A percentile compares a stretch with the other conserved stretches of the same genome.
These are phyloP conservation scores for Drosophila willistoni DNA, from an alignment of 1,140 invertebrate genomes.

Conservation along the genomic window DNA sequence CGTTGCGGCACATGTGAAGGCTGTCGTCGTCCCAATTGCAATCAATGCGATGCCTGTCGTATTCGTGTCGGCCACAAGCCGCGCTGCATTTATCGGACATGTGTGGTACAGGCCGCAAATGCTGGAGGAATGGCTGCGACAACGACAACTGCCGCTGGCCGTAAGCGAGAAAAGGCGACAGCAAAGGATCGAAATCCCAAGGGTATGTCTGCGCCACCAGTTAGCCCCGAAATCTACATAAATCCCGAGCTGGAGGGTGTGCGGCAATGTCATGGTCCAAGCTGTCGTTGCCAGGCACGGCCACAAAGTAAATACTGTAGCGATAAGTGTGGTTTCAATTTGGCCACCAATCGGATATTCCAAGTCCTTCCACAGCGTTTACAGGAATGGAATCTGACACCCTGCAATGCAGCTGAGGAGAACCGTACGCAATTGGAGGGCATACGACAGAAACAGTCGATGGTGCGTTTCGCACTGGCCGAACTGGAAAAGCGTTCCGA, in stretches of 20 bases:
- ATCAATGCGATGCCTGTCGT: conserved; percentile 89
- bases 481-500: conserved; percentile 90
- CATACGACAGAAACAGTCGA: conserved; percentile 91
- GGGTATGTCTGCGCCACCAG: conserved; percentile 83
- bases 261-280: conserved; percentile 95
- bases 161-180: conserved; percentile 65
- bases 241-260: conserved; percentile 83
- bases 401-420: conserved; percentile 93
- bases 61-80: conserved; percentile 92
- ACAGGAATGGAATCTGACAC: conserved; percentile 96
- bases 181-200: conserved; percentile 49
- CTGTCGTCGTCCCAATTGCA: conserved; percentile 93
- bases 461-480: conserved; percentile 89
- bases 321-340: conserved; percentile 94
- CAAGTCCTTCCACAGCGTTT: conserved; percentile 94
- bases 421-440: conserved; percentile 92
- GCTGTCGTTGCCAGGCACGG: conserved; percentile 91
- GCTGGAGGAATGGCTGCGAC: conserved; percentile 6
- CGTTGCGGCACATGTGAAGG: conserved; percentile 93
- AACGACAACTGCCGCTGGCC: conserved; percentile 16
- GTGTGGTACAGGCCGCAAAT: conserved; percentile 42
- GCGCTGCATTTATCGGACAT: conserved; percentile 86
- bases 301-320: conserved; percentile 97
- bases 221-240: conserved; percentile 84
- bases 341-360: conserved; percentile 94